A percentile compares a stretch with the other conserved stretches of the same genome.
These are phyloP conservation scores for Staurois parvus DNA, from an alignment of 2,797 vertebrate species.

Conservation along the genomic window DNA sequence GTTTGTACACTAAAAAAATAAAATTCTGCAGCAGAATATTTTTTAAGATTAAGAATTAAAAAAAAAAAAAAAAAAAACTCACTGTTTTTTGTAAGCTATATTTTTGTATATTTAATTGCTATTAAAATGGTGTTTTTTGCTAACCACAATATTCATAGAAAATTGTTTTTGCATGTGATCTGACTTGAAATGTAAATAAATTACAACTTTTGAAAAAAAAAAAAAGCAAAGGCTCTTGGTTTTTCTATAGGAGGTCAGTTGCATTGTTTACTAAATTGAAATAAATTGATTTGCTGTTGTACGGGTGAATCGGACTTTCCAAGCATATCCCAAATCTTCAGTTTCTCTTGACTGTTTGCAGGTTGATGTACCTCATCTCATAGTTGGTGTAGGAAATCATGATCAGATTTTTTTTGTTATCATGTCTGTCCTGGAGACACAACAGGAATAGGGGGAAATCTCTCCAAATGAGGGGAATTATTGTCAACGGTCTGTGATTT, in stretches of 20 bases:
- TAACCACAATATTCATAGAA: constrained; percentile 56
- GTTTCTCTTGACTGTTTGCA: no score
- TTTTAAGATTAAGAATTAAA: constrained; percentile 36
- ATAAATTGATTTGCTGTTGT: no score
- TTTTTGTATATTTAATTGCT: constrained; percentile 64
- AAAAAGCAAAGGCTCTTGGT: neutral
- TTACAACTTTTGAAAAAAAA: constrained; percentile 45
- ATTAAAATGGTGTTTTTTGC: constrained; percentile 60
- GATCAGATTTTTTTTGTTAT: no score
- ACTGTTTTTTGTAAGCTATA: constrained; percentile 62
- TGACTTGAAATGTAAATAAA: constrained; percentile 63
- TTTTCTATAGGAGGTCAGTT: neutral
- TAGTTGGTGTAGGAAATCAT: no score
- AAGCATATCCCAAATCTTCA: no score
- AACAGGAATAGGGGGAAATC: no score
- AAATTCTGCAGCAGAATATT: constrained; percentile 59
- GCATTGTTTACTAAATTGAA: no score
- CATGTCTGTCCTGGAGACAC: no score
- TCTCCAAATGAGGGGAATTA: no score
- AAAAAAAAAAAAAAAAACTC: constrained; percentile 11
- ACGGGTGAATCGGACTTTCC: no score
- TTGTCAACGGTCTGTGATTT: no score
- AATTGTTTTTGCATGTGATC: constrained; percentile 58
- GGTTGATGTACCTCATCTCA: no score
- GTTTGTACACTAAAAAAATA: constrained; percentile 56